A percentile compares a stretch with the other conserved stretches of the same genome.
phyloP scores from a whole-genome alignment of 2,113 vertebrate genomes.

The Ptyas mucosa region DNA sequence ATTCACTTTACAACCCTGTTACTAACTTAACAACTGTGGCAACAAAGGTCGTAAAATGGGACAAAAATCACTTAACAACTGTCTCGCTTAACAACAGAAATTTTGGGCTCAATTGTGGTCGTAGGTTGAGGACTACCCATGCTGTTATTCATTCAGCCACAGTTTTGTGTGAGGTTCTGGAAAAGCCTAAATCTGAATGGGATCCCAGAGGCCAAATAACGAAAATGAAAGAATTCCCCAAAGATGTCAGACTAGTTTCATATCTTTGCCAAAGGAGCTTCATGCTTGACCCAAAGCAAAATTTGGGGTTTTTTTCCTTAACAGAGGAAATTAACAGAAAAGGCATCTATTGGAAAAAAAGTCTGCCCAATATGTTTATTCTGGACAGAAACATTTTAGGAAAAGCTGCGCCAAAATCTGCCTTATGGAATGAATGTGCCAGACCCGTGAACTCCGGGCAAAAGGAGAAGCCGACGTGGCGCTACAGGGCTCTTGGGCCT shows the following conservation, averaged over 20 bases:
- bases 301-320: background rate
- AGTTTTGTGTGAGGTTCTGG: background rate
- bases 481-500: too few species aligned
- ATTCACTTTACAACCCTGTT: too few species aligned
- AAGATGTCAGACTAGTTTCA: background rate
- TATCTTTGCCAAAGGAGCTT: background rate
- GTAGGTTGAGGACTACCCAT: too few species aligned
- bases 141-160: background rate
- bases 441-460: rapidly evolving
- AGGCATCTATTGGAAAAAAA: background rate
- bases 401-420: background rate
- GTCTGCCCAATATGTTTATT: background rate
- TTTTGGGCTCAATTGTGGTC: too few species aligned
- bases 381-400: background rate
- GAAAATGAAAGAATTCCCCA: background rate
- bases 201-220: background rate
- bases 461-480: background rate
- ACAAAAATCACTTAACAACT: too few species aligned
- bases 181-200: background rate
- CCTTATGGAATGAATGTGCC: background rate
- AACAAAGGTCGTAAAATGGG: too few species aligned
- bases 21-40: too few species aligned
- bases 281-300: background rate
- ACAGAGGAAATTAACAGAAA: background rate
- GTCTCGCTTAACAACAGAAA: too few species aligned